phyloP scores from a whole-genome alignment of 2,797 vertebrate species.

The Spea hammondii region DNA sequence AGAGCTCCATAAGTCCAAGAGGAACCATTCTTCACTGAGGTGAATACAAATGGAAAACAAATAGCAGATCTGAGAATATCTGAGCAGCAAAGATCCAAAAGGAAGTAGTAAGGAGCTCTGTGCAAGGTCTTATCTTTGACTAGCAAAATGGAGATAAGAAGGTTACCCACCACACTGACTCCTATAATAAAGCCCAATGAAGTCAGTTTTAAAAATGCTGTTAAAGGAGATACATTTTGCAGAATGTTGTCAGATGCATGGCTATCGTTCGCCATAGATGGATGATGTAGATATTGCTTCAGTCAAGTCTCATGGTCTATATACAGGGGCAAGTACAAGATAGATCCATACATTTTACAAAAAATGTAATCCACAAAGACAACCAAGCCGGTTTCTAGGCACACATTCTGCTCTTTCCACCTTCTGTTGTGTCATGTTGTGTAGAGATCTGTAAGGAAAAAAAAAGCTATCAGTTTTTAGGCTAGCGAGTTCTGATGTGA shows the following conservation, averaged over 20 bases:
- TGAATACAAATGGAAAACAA: slow-evolving; percentile 99
- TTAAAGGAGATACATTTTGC: slow-evolving; percentile 98
- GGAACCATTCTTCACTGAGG: slow-evolving; percentile 97
- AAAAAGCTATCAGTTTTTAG: slow-evolving; percentile 74
- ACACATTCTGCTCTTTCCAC: slow-evolving; percentile 90
- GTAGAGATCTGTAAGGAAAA: slow-evolving; percentile 84
- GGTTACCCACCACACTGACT: slow-evolving; percentile 97
- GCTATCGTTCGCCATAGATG: slow-evolving; percentile 99
- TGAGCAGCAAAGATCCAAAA: slow-evolving; percentile 97
- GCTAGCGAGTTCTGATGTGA: slow-evolving; percentile 70
- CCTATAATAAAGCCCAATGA: slow-evolving; percentile 99
- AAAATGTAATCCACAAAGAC: slow-evolving; percentile 93
- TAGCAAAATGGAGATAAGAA: slow-evolving; percentile 99
- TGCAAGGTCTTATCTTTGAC: slow-evolving; percentile 99
- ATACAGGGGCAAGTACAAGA: slow-evolving; percentile 83
- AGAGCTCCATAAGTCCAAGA: slow-evolving; percentile 95
- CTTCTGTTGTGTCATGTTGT: slow-evolving; percentile 91
- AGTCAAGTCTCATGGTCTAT: slow-evolving; percentile 99
- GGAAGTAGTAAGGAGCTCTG: slow-evolving; percentile 97
- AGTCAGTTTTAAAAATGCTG: slow-evolving; percentile 99
- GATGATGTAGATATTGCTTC: slow-evolving; percentile 97
- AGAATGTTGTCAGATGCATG: slow-evolving; percentile 99
- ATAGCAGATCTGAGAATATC: slow-evolving; percentile 97
- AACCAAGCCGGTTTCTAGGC: slow-evolving; percentile 74
- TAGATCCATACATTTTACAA: slow-evolving; percentile 97